Percentiles rank a stretch among this genome's conserved stretches.
These are phyloP conservation scores for Pelochelys cantorii DNA, from an alignment of 2,797 vertebrate genomes.

Conservation along the genomic window DNA sequence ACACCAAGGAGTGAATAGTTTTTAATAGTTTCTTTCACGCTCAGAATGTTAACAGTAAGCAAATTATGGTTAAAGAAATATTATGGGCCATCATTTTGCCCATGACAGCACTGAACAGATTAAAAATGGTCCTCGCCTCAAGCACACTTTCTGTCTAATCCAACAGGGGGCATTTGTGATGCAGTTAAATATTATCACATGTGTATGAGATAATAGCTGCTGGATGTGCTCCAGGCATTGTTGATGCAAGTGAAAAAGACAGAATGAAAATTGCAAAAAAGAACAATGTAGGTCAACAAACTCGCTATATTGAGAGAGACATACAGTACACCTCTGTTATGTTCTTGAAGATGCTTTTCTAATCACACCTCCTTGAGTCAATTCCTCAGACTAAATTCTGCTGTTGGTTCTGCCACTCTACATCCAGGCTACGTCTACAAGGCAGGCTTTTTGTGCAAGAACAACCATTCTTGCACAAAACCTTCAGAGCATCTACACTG, in stretches of 20 bases:
- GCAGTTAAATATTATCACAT: background rate
- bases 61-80: background rate
- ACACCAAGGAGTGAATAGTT: background rate
- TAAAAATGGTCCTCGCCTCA: background rate
- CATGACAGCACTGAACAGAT: background rate
- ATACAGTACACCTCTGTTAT: background rate
- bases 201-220: background rate
- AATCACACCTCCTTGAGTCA: accelerated
- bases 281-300: background rate
- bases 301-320: background rate
- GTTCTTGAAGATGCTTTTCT: background rate
- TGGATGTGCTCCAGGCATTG: background rate
- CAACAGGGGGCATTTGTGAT: background rate
- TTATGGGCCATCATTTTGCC: background rate
- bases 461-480: no score
- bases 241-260: background rate
- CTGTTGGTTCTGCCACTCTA: background rate
- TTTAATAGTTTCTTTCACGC: no score
- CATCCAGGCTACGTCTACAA: background rate
- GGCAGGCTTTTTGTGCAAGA: no score
- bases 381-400: background rate
- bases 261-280: background rate
- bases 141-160: background rate
- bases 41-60: background rate
- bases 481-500: no score